Evolutionary conservation across 1,140 invertebrate species (phyloP), one percentile per base, ranked within the genome.

Genomic region (Drosophila bocqueti): DNA sequence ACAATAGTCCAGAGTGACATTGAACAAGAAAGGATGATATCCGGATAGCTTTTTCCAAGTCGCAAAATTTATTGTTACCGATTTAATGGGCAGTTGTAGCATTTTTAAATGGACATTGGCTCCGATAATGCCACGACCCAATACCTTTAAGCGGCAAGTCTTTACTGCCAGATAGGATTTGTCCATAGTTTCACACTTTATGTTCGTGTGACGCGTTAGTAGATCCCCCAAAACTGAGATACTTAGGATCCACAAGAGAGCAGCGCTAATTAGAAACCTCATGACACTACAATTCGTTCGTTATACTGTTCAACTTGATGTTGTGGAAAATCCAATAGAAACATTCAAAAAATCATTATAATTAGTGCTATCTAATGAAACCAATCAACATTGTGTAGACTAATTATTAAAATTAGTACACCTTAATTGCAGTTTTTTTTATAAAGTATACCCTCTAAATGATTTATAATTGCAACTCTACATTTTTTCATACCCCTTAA

Each of bases 11-110:
- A 55, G 11, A 1, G 75, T 49, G 2, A 38, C 15, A 31, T 79
- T 79, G 2, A 64, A 78, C 3, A 79, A 21, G 29, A 64, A 79
- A 10, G 76, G 76, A 78, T 78, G 66, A 15, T 78, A 78, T 2
- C 74, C 74, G n/a, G 59, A 69, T 1, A 77, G 18, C 26, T 77
- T 78, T 3, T 11, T n/a, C 43, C 43, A 78, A 5, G 63, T 16
- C 7, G 58, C 50, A 4, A 6, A 78, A 29, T 69, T 58, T 0
- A 77, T 10, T 2, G 3, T 0, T 1, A 43, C 16, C 13, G 29
- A 34, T 2, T 26, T 40, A 0, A 55, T 5, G 0, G 59, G 36
- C 11, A 45, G 9, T 15, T 59, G 13, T 0, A 24, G 3, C 1
- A 71, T 3, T 38, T 60, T 45, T 0, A 64, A 1, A n/a, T 78